phyloP scores from a whole-genome alignment of 2,797 vertebrate genomes.

The Distichodus sexfasciatus region DNA sequence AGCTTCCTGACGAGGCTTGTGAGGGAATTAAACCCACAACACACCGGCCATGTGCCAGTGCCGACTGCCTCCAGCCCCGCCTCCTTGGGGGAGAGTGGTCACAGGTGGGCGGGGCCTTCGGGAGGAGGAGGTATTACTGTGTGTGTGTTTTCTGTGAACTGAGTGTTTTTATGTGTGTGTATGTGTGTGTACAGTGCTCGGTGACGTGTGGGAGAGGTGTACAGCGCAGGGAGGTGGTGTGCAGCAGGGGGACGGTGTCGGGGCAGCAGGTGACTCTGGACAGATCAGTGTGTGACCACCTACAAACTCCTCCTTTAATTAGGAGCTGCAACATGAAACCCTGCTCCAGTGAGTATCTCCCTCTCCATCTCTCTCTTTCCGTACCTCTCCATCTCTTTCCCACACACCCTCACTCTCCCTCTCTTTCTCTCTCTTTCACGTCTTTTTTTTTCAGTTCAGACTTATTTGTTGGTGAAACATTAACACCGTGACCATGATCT shows the following conservation, averaged over 20 bases:
- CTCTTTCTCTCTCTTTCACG: too few species aligned
- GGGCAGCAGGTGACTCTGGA: slow-evolving; percentile 73
- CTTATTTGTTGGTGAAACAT: too few species aligned
- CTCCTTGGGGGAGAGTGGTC: slow-evolving; percentile 81
- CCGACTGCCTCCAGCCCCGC: slow-evolving; percentile 78
- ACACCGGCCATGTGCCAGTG: slow-evolving; percentile 75
- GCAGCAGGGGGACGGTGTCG: slow-evolving; percentile 73
- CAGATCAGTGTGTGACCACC: slow-evolving; percentile 66
- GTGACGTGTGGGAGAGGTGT: slow-evolving; percentile 84
- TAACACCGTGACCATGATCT: too few species aligned
- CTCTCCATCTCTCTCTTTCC: neutral
- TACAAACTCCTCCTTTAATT: slow-evolving; percentile 70
- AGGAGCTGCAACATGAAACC: slow-evolving; percentile 79
- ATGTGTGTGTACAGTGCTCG: slow-evolving; percentile 76
- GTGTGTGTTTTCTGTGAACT: slow-evolving; percentile 6
- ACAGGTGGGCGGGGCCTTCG: slow-evolving; percentile 67
- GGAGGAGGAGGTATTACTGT: too few species aligned
- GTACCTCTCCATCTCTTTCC: neutral
- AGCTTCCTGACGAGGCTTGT: slow-evolving; percentile 73
- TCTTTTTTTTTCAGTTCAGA: too few species aligned
- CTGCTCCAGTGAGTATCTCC: slow-evolving; percentile 79
- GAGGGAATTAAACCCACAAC: slow-evolving; percentile 64
- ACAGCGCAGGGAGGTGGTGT: slow-evolving; percentile 79
- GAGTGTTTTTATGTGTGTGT: neutral
- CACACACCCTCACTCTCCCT: neutral